Evolutionary conservation across 2,113 vertebrate genomes (phyloP).

Genomic region (Pseudorasbora parva): DNA sequence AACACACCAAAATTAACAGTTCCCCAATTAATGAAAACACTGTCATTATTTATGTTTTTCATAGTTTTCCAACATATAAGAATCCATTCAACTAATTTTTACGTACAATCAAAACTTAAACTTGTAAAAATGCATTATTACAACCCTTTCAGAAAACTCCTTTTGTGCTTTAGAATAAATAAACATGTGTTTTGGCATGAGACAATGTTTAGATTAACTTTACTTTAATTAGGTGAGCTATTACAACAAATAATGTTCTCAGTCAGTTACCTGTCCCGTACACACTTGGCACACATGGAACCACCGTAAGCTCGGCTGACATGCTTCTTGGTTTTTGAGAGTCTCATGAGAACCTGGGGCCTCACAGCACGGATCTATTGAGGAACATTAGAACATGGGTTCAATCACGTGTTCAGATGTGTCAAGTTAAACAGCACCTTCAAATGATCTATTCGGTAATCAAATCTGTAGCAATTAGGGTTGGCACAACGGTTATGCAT

Average conservation of each 20-base stretch:
- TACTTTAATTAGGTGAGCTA: too few relatives aligned
- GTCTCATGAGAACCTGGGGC: constrained; percentile 96
- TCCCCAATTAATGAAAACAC: neutral
- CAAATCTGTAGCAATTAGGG: neutral
- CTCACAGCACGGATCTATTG: constrained; percentile 91
- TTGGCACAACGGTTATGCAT: too few relatives aligned
- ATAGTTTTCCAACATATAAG: neutral
- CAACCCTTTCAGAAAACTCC: too few relatives aligned
- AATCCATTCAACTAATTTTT: neutral
- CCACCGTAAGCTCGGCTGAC: constrained; percentile 97
- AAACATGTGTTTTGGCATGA: too few relatives aligned
- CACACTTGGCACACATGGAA: constrained; percentile 98
- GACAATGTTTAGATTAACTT: too few relatives aligned
- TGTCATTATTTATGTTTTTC: neutral
- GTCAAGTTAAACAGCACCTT: neutral
- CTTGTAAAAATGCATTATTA: too few relatives aligned
- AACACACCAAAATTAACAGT: neutral
- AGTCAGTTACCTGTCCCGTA: constrained; percentile 90
- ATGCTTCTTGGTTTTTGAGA: constrained; percentile 98
- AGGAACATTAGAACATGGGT: neutral
- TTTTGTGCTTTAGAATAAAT: neutral
- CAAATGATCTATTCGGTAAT: neutral
- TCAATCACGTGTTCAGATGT: neutral
- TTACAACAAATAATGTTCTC: too few relatives aligned
- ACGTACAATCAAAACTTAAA: too few relatives aligned